phyloP scores from a whole-genome alignment of 2,113 vertebrate species.

The Baryphthengus martii region DNA sequence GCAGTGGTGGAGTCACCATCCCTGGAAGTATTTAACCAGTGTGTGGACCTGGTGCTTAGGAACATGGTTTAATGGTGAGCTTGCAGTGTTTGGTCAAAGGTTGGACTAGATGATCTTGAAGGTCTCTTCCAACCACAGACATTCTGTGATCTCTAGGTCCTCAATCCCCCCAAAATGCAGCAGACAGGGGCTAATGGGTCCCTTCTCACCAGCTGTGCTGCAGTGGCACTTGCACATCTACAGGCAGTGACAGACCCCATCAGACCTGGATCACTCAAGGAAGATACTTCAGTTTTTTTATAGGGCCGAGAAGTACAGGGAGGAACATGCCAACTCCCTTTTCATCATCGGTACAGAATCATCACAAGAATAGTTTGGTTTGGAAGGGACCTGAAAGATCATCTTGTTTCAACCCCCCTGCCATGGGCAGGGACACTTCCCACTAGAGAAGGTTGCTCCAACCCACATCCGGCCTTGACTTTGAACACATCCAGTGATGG shows the following conservation, averaged over 20 bases:
- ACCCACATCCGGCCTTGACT: neutral
- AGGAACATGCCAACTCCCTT: accelerated
- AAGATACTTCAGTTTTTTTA: neutral
- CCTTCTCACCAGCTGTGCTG: neutral
- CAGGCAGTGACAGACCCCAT: neutral
- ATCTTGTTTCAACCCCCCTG: neutral
- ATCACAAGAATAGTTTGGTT: neutral
- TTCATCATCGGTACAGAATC: neutral
- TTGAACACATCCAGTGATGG: neutral
- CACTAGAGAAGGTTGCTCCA: neutral
- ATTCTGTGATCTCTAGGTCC: neutral
- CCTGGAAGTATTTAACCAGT: too few species aligned
- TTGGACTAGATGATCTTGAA: too few species aligned
- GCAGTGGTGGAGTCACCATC: too few species aligned
- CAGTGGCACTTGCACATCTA: accelerated
- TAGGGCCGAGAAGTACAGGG: accelerated
- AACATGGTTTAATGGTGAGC: too few species aligned
- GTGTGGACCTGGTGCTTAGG: too few species aligned
- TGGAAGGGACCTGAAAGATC: neutral
- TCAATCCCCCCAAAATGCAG: neutral
- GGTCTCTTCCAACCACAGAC: too few species aligned
- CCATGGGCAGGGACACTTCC: too few species aligned
- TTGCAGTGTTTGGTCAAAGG: too few species aligned
- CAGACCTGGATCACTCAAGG: neutral
- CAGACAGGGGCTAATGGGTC: accelerated